phyloP scores from a whole-genome alignment of 2,113 vertebrate genomes.

The Dipodomys merriami region DNA sequence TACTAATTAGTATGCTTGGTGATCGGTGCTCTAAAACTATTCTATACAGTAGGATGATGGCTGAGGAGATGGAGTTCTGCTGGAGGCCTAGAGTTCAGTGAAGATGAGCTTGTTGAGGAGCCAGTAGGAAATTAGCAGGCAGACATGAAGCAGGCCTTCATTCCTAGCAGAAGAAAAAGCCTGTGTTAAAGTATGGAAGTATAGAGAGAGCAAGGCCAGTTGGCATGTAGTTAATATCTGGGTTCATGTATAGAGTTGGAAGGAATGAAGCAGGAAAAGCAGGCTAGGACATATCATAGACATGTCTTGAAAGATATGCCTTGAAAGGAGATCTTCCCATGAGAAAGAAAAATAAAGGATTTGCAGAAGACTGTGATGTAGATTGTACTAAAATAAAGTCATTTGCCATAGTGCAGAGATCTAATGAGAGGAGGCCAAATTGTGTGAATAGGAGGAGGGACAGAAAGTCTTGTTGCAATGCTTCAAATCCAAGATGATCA shows the following conservation, averaged over 20 bases:
- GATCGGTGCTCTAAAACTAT: neutral
- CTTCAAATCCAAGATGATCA: neutral
- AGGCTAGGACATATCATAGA: neutral
- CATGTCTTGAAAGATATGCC: neutral
- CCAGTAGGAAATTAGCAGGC: neutral
- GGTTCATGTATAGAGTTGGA: neutral
- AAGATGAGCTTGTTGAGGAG: neutral
- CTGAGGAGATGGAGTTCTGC: neutral
- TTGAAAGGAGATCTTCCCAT: neutral
- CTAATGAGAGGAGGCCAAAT: neutral
- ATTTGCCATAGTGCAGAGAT: neutral
- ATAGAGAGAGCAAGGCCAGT: neutral
- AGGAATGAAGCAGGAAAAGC: neutral
- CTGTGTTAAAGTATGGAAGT: neutral
- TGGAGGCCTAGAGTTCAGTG: neutral
- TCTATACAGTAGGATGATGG: neutral
- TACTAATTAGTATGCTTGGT: neutral
- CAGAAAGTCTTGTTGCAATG: no score
- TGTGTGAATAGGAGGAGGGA: neutral
- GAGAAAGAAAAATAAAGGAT: neutral
- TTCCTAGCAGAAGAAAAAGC: neutral
- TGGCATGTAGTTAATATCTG: neutral
- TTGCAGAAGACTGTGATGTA: neutral
- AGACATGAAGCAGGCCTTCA: accelerated
- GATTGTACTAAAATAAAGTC: neutral